Base-by-base conservation (phyloP, 2,888 invertebrate species). In the Parnassius mnemosyne region DNA sequence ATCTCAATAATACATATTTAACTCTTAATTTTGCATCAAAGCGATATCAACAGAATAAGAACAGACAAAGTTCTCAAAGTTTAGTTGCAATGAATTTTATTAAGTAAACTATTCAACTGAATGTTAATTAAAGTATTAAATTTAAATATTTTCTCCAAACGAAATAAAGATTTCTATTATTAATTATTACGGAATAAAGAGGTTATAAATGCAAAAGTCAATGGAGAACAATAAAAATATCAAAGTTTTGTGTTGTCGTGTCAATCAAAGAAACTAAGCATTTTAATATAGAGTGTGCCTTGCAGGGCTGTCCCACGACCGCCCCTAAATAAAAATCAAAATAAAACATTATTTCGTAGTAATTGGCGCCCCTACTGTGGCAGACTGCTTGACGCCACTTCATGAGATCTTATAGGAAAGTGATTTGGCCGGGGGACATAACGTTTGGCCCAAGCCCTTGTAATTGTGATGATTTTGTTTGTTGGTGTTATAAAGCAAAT, bases 321-420 rank as follows among this genome's bases (percentile, higher is more conserved):
- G 87, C 89, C 91, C 89, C 87, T 86, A 89, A 90, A 89, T 89
- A 88, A 88, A 90, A 89, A 86, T 81, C 74, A 81, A 86, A 89
- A 87, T 86, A 87, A 76, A 87, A 89, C 84, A 87, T 87, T 90
- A 88, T 89, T 88, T 87, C 77, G 73, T 81, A 78, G 85, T 89
- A 90, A 91, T 90, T 90, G 90, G 91, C 89, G 83, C 87, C 90
- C 90, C 90, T 87, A 82, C 81, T 77, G 90, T 53, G 80, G 79
- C 72, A 75, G 75, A 72, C 84, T 73, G 85, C 85, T 87, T 86
- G 89, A 85, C 84, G 83, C 81, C 86, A 81, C 84, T 85, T 86
- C 80, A 85, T 81, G 79, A 85, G 85, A 86, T 89, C 90, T 90
- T 89, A 80, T 85, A 87, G 84, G 83, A 88, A 87, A 85, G 83